Evolutionary conservation across 2,113 vertebrate genomes (phyloP).

Genomic region (Vulpes vulpes): DNA sequence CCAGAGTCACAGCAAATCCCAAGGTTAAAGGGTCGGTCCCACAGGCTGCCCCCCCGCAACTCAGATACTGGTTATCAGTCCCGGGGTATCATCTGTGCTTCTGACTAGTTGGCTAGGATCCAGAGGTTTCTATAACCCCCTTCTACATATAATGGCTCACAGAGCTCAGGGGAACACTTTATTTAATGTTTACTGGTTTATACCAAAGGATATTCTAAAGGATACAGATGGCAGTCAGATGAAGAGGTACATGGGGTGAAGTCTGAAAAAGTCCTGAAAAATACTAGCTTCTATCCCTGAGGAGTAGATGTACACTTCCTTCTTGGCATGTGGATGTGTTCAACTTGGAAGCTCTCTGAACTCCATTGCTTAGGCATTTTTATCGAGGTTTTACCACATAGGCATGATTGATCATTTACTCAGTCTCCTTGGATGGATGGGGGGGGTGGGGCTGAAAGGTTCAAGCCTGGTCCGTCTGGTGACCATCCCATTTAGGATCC

Average conservation of each 20-base stretch:
- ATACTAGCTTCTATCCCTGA: background rate
- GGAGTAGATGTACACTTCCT: rapidly evolving
- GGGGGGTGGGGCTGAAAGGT: background rate
- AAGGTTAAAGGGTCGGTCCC: background rate
- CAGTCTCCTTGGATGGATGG: background rate
- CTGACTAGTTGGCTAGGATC: background rate
- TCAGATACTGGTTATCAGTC: background rate
- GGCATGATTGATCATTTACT: background rate
- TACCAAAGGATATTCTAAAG: background rate
- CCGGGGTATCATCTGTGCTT: background rate
- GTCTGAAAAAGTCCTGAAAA: background rate
- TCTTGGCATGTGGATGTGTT: background rate
- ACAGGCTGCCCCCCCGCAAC: background rate
- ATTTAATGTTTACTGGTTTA: background rate
- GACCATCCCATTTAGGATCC: background rate
- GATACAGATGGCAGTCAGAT: background rate
- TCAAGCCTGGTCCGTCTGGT: background rate
- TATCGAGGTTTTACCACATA: background rate
- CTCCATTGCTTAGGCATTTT: background rate
- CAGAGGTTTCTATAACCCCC: background rate
- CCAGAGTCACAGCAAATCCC: background rate
- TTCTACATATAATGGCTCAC: background rate
- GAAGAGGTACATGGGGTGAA: background rate
- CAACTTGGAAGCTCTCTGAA: background rate
- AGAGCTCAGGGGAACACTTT: background rate